A percentile compares a stretch with the other conserved stretches of the same genome.
Evolutionary conservation across 2,113 vertebrate species (phyloP).

Genomic region (Bubo scandiacus): DNA sequence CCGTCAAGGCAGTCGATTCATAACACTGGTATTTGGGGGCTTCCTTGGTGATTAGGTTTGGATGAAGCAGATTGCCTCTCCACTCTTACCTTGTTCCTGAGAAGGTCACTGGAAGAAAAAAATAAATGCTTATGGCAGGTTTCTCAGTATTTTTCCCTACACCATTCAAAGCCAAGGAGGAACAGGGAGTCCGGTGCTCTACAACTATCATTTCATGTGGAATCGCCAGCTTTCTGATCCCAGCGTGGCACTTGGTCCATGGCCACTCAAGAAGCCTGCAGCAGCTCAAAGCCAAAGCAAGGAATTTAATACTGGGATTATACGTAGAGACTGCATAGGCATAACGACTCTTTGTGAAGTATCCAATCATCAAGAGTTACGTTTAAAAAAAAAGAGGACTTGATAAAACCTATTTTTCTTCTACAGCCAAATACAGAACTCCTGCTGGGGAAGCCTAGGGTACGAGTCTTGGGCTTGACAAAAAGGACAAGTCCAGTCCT

Average conservation of each 20-base stretch:
- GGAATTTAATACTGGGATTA: neutral
- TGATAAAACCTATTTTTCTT: neutral
- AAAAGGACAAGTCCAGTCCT: neutral
- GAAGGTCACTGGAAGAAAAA: neutral
- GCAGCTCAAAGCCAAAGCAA: neutral
- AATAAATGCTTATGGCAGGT: neutral
- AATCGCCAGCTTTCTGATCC: neutral
- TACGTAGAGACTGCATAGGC: neutral
- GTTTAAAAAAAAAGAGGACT: neutral
- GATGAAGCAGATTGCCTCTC: neutral
- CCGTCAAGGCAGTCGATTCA: neutral
- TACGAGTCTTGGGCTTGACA: neutral
- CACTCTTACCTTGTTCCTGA: neutral
- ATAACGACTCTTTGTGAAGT: neutral
- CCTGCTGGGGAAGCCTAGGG: neutral
- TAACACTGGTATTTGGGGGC: neutral
- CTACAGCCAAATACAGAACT: neutral
- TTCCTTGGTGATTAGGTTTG: neutral
- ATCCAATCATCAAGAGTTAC: neutral
- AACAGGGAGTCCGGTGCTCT: neutral
- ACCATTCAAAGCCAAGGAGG: neutral
- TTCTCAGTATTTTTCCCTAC: neutral
- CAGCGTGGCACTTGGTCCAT: neutral
- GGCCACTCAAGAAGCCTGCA: neutral
- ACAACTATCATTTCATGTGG: neutral